Evolutionary conservation across 2,888 invertebrate species (phyloP).

Genomic region (Metallyticus violacea): DNA sequence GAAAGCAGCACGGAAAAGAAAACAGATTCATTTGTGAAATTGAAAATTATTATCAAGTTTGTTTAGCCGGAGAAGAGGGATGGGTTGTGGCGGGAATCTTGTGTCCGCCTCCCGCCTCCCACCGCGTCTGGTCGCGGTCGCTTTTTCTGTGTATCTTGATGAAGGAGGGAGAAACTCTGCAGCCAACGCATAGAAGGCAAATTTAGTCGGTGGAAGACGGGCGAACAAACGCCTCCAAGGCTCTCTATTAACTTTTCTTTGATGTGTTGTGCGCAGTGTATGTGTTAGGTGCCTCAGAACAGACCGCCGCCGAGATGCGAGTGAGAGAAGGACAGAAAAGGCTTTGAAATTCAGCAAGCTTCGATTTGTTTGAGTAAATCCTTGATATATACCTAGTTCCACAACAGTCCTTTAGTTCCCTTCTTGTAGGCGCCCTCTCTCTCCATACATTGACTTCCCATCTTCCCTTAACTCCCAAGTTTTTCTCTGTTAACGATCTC

Average conservation of each 20-base stretch:
- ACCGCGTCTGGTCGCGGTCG: neutral
- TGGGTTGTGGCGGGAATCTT: no score
- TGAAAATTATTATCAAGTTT: neutral
- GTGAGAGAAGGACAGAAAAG: neutral
- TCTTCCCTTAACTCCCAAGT: neutral
- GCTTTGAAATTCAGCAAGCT: constrained; percentile 30
- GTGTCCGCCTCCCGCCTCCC: neutral
- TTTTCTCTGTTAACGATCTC: neutral
- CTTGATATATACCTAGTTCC: constrained; percentile 16
- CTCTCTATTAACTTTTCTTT: constrained; percentile 52
- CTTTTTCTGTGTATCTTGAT: neutral
- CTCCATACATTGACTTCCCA: neutral
- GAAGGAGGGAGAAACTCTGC: neutral
- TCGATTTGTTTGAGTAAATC: constrained; percentile 32
- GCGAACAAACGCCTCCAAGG: constrained; percentile 57
- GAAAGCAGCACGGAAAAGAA: neutral
- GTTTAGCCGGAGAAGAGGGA: no score
- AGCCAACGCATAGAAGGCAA: constrained; percentile 38
- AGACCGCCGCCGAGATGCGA: neutral
- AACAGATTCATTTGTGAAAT: neutral
- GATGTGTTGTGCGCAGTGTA: constrained; percentile 22
- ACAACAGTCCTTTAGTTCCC: constrained; percentile 7
- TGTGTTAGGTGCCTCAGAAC: constrained; percentile 9
- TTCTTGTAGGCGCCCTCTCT: neutral
- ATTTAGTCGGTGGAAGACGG: constrained; percentile 50